Evolutionary conservation across 2,888 invertebrate species (phyloP), one percentile per base, ranked within the genome.

Genomic region (Megastigmus dorsalis): DNA sequence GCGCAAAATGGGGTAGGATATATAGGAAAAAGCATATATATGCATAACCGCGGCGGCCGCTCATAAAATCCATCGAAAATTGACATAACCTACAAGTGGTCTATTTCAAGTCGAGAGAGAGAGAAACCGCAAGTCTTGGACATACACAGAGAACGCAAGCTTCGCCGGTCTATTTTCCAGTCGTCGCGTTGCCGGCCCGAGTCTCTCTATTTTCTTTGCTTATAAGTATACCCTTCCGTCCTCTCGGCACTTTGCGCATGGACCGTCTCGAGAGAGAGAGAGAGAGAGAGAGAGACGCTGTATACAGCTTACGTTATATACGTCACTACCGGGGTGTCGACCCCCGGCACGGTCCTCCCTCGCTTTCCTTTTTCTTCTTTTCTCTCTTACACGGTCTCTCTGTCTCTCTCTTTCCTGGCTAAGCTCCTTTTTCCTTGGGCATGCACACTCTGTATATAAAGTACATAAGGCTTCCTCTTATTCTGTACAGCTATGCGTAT

Each of bases 301-400:
- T 3, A 18, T 28, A 52, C 26, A n/a, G n/a, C n/a, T n/a, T n/a
- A n/a, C n/a, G 65, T 7, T n/a, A 20, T 3, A 18, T 28, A 52
- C 26, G 59, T 68, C 59, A 43, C 43, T 18, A 43, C 33, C 52
- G 33, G n/a, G 43, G 36, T 45, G 45, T 63, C 55, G 54, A 55
- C 54, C 62, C 43, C 43, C 55, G 33, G 26, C 10, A 28, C 33
- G 54, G 5, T 15, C 20, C 36, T 10, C n/a, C n/a, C 4, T 10
- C 20, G 36, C 28, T 59, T 50, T 50, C 59, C 13, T 60, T 26
- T 2, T 45, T 30, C 28, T n/a, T 52, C 6, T 15, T 36, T 26
- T n/a, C 9, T n/a, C n/a, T n/a, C n/a, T n/a, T n/a, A n/a, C n/a
- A n/a, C n/a, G n/a, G n/a, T n/a, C n/a, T n/a, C n/a, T n/a, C n/a